Conservation (phyloP, 1,140 invertebrate species). For the Apis cerana region DNA sequence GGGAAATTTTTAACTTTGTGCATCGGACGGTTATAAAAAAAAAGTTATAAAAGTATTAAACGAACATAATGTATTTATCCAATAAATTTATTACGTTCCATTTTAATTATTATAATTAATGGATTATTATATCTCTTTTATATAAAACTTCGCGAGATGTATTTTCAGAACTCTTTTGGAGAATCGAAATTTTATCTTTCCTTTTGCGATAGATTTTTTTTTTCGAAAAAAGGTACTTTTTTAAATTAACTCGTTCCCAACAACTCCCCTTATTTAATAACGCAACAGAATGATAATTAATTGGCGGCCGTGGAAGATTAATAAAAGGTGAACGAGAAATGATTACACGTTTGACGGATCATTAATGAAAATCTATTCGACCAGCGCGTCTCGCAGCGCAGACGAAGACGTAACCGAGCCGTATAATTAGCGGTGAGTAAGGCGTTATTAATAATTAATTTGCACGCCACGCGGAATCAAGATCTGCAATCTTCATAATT, state of each 20-base stretch:
- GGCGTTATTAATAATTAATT: slow-evolving; percentile 39
- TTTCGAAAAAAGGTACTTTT: no score
- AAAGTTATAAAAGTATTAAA: no score
- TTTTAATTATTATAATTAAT: no score
- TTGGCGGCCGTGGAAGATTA: neutral
- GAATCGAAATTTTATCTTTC: no score
- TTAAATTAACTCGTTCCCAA: neutral
- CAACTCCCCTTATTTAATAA: neutral
- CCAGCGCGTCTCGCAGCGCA: neutral
- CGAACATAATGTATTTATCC: no score
- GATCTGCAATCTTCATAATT: slow-evolving; percentile 31
- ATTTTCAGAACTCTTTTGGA: no score
- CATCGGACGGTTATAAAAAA: neutral
- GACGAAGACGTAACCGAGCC: neutral
- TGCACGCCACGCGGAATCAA: neutral
- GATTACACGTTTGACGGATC: slow-evolving; percentile 26
- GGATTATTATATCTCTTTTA: no score
- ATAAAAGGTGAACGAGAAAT: slow-evolving; percentile 12
- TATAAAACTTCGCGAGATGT: no score
- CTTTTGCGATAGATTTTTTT: no score
- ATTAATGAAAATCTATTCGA: slow-evolving; percentile 32
- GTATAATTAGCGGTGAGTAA: slow-evolving; percentile 30
- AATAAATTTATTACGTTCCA: no score
- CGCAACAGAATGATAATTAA: slow-evolving; percentile 7
- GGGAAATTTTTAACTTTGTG: neutral